Conservation (phyloP, 2,888 invertebrate genomes). For the Colletes collaris region DNA sequence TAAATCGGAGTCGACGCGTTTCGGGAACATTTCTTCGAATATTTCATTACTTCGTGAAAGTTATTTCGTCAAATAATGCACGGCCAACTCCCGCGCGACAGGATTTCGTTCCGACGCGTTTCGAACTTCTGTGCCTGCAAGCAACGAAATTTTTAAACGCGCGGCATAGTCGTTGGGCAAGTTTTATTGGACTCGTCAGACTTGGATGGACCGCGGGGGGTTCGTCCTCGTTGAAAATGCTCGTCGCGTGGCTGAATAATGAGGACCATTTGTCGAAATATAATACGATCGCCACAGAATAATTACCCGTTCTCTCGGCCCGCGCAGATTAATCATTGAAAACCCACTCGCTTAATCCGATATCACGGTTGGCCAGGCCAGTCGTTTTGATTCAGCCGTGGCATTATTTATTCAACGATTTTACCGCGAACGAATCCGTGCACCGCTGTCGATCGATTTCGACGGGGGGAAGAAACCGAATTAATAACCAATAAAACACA, state of each 20-base stretch:
- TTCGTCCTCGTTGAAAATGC: background rate
- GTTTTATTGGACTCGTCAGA: too few relatives aligned
- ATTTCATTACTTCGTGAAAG: too few relatives aligned
- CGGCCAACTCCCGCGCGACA: too few relatives aligned
- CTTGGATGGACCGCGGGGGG: too few relatives aligned
- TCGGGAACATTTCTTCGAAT: too few relatives aligned
- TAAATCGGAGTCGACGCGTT: too few relatives aligned
- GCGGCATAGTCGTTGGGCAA: too few relatives aligned
- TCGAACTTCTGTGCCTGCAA: too few relatives aligned
- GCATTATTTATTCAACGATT: conserved; percentile 13
- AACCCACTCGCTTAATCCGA: background rate
- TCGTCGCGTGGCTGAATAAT: background rate
- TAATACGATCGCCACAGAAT: background rate
- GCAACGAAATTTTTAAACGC: too few relatives aligned
- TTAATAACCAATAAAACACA: too few relatives aligned
- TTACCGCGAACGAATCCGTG: background rate
- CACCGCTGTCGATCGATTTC: background rate
- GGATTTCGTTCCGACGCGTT: too few relatives aligned
- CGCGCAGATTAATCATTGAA: conserved; percentile 3
- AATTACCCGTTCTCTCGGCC: background rate
- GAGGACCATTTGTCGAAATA: conserved; percentile 1
- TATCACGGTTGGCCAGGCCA: background rate
- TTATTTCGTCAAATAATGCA: too few relatives aligned
- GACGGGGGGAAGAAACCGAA: background rate
- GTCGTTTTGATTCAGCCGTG: background rate